Percentiles rank a stretch among this genome's conserved stretches.
Conservation (phyloP, 2,797 vertebrate genomes). For the Percopsis omiscomaycus region DNA sequence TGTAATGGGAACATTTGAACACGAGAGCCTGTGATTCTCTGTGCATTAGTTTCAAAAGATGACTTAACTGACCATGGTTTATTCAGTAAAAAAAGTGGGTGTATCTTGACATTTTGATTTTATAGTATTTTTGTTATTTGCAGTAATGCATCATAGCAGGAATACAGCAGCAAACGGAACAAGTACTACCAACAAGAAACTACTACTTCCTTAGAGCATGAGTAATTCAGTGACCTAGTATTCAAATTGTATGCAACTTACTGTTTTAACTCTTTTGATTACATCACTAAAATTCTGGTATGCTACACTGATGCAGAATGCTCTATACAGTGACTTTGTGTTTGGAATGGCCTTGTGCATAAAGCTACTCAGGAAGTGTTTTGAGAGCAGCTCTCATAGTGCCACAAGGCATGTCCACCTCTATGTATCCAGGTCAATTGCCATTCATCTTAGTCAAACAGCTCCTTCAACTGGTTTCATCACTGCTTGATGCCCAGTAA, state of each 20-base stretch:
- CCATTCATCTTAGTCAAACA: constrained; percentile 64
- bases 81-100: too few relatives aligned
- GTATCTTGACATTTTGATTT: too few relatives aligned
- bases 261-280: background rate
- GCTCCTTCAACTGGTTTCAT: constrained; percentile 41
- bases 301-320: too few relatives aligned
- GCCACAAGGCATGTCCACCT: constrained; percentile 63
- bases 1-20: background rate
- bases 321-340: constrained; percentile 8
- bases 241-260: background rate
- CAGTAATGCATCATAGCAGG: too few relatives aligned
- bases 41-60: too few relatives aligned
- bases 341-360: constrained; percentile 14
- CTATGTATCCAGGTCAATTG: constrained; percentile 44
- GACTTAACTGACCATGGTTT: too few relatives aligned
- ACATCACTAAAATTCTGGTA: too few relatives aligned
- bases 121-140: too few relatives aligned
- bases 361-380: constrained; percentile 58
- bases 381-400: constrained; percentile 50
- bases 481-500: constrained; percentile 23
- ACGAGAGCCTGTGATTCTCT: too few relatives aligned
- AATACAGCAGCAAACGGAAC: constrained; percentile 5
- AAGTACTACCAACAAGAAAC: background rate
- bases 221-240: background rate
- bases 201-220: background rate